phyloP scores from a whole-genome alignment of 53 echinoderm and acorn worm genomes.

The Apostichopus leukothele region DNA sequence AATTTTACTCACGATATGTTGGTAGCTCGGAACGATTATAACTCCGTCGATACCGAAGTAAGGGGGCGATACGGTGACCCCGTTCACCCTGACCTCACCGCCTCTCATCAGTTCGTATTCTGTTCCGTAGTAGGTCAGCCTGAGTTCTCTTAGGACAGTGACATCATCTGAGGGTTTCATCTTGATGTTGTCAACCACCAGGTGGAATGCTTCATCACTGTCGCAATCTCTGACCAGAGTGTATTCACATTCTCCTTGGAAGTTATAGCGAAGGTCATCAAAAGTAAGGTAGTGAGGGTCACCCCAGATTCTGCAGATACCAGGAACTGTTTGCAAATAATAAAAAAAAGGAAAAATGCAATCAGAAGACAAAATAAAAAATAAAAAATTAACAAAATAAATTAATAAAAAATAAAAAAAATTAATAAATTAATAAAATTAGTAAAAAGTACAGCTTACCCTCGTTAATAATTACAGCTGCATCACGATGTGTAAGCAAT shows the following conservation, averaged over 20 bases:
- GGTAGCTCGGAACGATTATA: conserved; percentile 18
- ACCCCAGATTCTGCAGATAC: conserved; percentile 63
- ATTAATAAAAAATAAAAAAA: background rate
- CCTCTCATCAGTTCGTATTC: conserved; percentile 53
- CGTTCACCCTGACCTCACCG: conserved; percentile 69
- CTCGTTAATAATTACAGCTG: too few species aligned
- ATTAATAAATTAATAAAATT: background rate
- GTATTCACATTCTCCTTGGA: conserved; percentile 76
- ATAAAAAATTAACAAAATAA: background rate
- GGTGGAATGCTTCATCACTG: conserved; percentile 43
- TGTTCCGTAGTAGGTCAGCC: conserved; percentile 46
- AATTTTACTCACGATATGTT: background rate
- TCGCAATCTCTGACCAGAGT: conserved; percentile 55
- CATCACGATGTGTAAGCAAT: too few species aligned
- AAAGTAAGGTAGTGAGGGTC: conserved; percentile 74
- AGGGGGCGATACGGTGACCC: conserved; percentile 55
- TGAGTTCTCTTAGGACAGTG: conserved; percentile 59
- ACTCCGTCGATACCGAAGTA: conserved; percentile 17
- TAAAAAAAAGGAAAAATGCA: background rate
- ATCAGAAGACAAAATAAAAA: background rate
- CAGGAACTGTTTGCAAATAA: conserved; percentile 36
- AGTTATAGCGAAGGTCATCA: conserved; percentile 59
- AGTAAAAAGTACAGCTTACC: too few species aligned
- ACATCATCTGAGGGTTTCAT: conserved; percentile 61
- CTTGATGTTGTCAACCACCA: conserved; percentile 67